These are phyloP conservation scores for Acanthosepion lycidas DNA, from an alignment of 2,888 invertebrate genomes.

Conservation along the genomic window DNA sequence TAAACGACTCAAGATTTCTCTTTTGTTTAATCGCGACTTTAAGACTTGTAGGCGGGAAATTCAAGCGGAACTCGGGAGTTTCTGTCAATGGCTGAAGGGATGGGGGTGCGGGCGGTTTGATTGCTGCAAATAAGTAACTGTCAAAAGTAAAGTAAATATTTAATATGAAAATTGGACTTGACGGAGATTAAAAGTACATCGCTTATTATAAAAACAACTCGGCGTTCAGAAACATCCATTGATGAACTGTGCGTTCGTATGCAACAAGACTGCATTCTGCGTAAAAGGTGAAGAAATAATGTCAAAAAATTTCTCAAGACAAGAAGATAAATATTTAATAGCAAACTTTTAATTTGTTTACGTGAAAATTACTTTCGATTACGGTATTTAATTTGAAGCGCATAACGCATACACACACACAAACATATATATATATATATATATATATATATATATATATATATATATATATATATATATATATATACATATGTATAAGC, in stretches of 20 bases:
- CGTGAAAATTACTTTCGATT: background rate
- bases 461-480: background rate
- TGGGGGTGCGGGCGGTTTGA: background rate
- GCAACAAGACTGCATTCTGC: background rate
- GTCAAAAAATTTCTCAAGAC: background rate
- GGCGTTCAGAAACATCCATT: background rate
- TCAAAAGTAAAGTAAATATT: constrained; percentile 21
- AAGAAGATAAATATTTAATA: background rate
- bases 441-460: background rate
- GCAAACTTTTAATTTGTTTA: constrained; percentile 35
- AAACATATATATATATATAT: background rate
- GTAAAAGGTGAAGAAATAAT: background rate
- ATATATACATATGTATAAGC: background rate
- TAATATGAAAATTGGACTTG: background rate
- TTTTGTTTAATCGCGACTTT: background rate
- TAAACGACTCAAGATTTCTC: background rate
- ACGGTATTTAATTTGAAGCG: background rate
- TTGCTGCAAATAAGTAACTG: background rate
- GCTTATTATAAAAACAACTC: background rate
- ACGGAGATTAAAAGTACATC: background rate
- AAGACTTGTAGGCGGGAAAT: background rate
- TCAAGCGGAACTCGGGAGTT: background rate
- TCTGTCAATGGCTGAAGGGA: background rate
- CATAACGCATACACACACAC: too few relatives aligned
- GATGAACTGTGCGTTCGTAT: background rate